Conservation (phyloP, 2,888 invertebrate genomes). For the Tanytarsus gracilentus region DNA sequence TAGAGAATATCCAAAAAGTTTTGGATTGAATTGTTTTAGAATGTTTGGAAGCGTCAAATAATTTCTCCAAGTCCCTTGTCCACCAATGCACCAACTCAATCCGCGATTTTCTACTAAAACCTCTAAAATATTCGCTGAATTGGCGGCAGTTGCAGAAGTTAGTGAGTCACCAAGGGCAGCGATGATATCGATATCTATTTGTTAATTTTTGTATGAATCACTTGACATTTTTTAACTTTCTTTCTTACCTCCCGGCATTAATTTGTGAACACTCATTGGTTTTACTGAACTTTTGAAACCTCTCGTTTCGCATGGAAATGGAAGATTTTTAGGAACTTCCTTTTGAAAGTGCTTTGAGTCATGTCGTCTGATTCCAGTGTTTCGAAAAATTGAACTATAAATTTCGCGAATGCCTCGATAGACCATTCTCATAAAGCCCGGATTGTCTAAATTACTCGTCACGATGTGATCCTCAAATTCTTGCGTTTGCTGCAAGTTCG, state of each 20-base stretch:
- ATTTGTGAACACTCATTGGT: slow-evolving; percentile 47
- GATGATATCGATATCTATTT: slow-evolving; percentile 49
- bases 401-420: slow-evolving; percentile 32
- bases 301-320: slow-evolving; percentile 41
- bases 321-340: slow-evolving; percentile 32
- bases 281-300: slow-evolving; percentile 36
- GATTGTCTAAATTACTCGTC: slow-evolving; percentile 33
- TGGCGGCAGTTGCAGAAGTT: slow-evolving; percentile 49
- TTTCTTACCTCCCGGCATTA: slow-evolving; percentile 41
- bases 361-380: slow-evolving; percentile 29
- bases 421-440: slow-evolving; percentile 31
- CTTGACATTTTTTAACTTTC: background rate
- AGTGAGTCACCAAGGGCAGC: slow-evolving; percentile 53
- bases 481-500: slow-evolving; percentile 32
- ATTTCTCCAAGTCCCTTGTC: slow-evolving; percentile 46
- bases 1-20: slow-evolving; percentile 49
- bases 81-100: slow-evolving; percentile 45
- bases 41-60: slow-evolving; percentile 51
- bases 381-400: slow-evolving; percentile 31
- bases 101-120: slow-evolving; percentile 46
- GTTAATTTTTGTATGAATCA: background rate
- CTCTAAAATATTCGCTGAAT: slow-evolving; percentile 44
- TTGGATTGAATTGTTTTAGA: slow-evolving; percentile 53
- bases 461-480: slow-evolving; percentile 33
- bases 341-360: slow-evolving; percentile 34